Evolutionary conservation across 92 coral and sea anemone species (phyloP).

Genomic region (Umimayanthus kanabou): DNA sequence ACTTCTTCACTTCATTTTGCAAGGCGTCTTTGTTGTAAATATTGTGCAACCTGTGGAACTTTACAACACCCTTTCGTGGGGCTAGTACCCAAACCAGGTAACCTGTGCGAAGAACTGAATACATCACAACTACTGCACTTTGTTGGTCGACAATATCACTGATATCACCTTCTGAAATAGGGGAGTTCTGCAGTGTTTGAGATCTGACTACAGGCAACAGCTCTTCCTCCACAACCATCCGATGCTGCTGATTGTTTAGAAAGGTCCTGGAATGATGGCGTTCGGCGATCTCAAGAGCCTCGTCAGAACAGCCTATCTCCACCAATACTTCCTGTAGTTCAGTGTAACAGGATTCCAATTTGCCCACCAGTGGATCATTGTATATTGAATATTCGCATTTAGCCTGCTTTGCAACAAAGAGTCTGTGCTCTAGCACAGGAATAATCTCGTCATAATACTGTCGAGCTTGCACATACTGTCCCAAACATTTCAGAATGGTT

Average conservation of each 20-base stretch:
- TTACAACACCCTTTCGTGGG: constrained; percentile 71
- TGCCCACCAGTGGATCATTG: constrained; percentile 55
- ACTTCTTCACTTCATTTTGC: constrained; percentile 55
- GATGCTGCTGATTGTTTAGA: constrained; percentile 60
- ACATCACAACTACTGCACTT: constrained; percentile 57
- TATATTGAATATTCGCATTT: constrained; percentile 21
- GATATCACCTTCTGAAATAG: constrained; percentile 67
- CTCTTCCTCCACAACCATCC: constrained; percentile 42
- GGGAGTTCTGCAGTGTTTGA: constrained; percentile 21
- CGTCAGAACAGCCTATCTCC: constrained; percentile 64
- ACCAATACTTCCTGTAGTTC: constrained; percentile 77
- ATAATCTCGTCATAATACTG: constrained; percentile 72
- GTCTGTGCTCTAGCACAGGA: constrained; percentile 72
- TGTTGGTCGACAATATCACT: constrained; percentile 49
- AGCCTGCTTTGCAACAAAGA: constrained; percentile 53
- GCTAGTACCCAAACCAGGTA: constrained; percentile 71
- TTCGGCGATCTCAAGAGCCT: constrained; percentile 78
- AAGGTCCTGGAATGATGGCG: constrained; percentile 69
- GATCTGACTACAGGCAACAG: background rate
- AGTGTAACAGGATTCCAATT: constrained; percentile 64
- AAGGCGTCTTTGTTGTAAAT: constrained; percentile 56
- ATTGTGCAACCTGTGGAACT: constrained; percentile 67
- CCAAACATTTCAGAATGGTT: constrained; percentile 64
- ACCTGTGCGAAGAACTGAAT: constrained; percentile 65
- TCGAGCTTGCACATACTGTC: constrained; percentile 65